Evolutionary conservation across 2,797 vertebrate species (phyloP).

Genomic region (Steatocranus sp.): DNA sequence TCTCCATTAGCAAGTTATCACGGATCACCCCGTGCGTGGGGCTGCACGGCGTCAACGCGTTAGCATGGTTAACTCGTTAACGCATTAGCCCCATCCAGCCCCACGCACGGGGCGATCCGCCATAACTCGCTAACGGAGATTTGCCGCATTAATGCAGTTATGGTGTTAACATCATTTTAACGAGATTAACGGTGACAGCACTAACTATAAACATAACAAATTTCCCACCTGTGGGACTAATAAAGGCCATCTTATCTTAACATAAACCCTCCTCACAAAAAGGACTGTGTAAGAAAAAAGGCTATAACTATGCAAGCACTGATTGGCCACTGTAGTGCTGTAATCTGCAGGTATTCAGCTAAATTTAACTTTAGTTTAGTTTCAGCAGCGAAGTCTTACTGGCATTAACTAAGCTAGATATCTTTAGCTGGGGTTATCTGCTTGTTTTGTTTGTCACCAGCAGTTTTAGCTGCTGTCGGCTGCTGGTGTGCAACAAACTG

Average conservation of each 20-base stretch:
- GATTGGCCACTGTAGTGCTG: background rate
- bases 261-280: background rate
- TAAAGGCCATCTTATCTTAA: no score
- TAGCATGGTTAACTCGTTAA: no score
- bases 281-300: background rate
- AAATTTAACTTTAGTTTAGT: background rate
- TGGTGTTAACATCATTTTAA: rapidly evolving
- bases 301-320: background rate
- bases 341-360: background rate
- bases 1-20: rapidly evolving
- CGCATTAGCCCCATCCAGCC: background rate
- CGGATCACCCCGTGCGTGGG: rapidly evolving
- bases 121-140: rapidly evolving
- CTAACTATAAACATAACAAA: background rate
- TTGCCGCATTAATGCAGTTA: rapidly evolving
- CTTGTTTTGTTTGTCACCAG: background rate
- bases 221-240: no score
- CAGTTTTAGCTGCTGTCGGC: background rate
- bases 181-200: rapidly evolving
- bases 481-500: background rate
- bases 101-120: rapidly evolving
- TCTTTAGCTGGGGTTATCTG: background rate
- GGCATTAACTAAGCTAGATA: background rate
- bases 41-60: no score
- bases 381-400: background rate